Base-by-base conservation (phyloP, 2,888 invertebrate species). In the Achlya flavicornis region DNA sequence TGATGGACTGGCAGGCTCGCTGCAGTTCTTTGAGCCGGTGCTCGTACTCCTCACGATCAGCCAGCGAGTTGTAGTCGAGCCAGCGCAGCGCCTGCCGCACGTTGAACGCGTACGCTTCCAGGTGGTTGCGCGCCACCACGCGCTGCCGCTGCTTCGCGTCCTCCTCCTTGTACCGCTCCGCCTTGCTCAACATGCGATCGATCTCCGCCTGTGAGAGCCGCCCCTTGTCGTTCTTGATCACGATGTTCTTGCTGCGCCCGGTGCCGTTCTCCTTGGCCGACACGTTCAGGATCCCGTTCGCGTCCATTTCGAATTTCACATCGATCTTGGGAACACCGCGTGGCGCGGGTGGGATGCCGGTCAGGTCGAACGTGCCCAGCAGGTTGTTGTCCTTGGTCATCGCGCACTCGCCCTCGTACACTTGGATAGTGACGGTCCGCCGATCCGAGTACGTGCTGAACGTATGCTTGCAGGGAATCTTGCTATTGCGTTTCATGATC, bases 221-320 rank as follows among this genome's bases (percentile, higher is more conserved):
- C 0, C 97, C 97, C 80, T 96, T 97, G 90, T 97, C 97, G 89
- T 97, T 97, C 83, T 96, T 96, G 69, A 97, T 98, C 58, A 96
- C 96, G 69, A 97, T 97, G 81, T 96, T 96, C 86, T 96, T 96
- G 67, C 95, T 95, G 71, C 96, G 96, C 41, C 95, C 96, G 0
- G 95, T 94, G 77, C 95, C 94, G 85, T 95, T 95, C 69, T 95
- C 95, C 69, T 96, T 95, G 26, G 98, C 98, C 0, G 97, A 95
- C 1, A 98, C 98, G 84, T 97, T 98, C 68, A 97, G 89, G 73
- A 97, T 97, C 59, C 97, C 97, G 83, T 97, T 97, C 14, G 96
- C 96, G 83, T 97, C 97, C 76, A 97, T 84, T 80, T 97, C 96
- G 83, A 97, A 97, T 46, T 96, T 96, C 32, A 96, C 96, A 70